Evolutionary conservation across 2,888 invertebrate species (phyloP).

Genomic region (Erebia aethiops): DNA sequence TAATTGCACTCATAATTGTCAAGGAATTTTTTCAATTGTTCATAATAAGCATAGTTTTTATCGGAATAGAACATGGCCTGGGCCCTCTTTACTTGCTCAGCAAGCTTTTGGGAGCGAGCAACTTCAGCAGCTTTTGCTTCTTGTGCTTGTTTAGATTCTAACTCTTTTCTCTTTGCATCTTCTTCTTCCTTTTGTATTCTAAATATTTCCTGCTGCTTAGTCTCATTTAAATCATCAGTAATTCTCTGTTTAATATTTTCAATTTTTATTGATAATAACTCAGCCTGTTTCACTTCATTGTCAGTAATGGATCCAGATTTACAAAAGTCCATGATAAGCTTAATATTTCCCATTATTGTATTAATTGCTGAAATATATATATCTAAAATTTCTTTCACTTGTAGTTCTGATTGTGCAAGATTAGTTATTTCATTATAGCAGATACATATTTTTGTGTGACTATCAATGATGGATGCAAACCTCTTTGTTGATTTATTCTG

Average conservation of each 20-base stretch:
- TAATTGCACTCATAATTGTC: conserved; percentile 83
- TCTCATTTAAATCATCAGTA: conserved; percentile 59
- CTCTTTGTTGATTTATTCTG: conserved; percentile 71
- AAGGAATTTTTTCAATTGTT: conserved; percentile 82
- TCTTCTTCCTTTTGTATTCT: conserved; percentile 60
- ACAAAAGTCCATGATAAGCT: conserved; percentile 70
- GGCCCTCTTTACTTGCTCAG: conserved; percentile 46
- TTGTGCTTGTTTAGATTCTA: conserved; percentile 56
- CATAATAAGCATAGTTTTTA: conserved; percentile 79
- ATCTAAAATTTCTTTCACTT: conserved; percentile 66
- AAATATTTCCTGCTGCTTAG: conserved; percentile 54
- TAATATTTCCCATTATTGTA: conserved; percentile 67
- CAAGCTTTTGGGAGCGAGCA: conserved; percentile 44
- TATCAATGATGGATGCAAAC: conserved; percentile 81
- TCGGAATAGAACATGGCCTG: conserved; percentile 75
- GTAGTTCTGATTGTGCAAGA: conserved; percentile 70
- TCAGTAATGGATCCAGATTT: conserved; percentile 70
- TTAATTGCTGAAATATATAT: conserved; percentile 71
- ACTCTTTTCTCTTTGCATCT: conserved; percentile 53
- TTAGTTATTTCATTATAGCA: conserved; percentile 81
- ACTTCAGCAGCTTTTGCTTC: conserved; percentile 47
- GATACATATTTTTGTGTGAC: conserved; percentile 81
- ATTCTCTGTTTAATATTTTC: conserved; percentile 76
- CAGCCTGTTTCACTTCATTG: conserved; percentile 82
- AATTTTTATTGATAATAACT: conserved; percentile 71